A percentile compares a stretch with the other conserved stretches of the same genome.
phyloP scores from a whole-genome alignment of 2,113 vertebrate genomes.

The Scophthalmus maximus region DNA sequence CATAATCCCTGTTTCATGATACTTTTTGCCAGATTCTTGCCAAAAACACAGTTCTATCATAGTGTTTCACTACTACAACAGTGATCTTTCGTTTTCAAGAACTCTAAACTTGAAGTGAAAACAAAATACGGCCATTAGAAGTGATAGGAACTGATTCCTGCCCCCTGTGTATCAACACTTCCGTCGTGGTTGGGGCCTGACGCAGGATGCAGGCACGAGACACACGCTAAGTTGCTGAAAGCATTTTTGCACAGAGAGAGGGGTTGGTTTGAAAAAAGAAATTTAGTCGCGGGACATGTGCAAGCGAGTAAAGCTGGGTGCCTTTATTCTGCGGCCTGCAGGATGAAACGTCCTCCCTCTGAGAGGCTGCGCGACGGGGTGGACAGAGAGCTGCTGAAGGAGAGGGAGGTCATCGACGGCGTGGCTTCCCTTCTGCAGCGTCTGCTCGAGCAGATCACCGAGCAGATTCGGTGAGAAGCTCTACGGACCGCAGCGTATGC shows the following conservation, averaged over 20 bases:
- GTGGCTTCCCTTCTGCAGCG: slow-evolving; percentile 82
- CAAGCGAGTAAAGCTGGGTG: neutral
- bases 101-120: neutral
- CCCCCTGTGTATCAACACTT: too few species aligned
- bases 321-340: slow-evolving; percentile 58
- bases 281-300: neutral
- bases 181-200: neutral
- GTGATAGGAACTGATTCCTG: too few species aligned
- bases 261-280: neutral
- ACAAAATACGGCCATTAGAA: too few species aligned
- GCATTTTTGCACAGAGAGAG: too few species aligned
- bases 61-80: neutral
- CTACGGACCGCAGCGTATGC: too few species aligned
- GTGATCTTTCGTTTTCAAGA: neutral
- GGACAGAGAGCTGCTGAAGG: slow-evolving; percentile 87
- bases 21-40: too few species aligned
- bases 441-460: slow-evolving; percentile 85
- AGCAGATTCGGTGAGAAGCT: slow-evolving; percentile 89
- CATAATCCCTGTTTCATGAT: too few species aligned
- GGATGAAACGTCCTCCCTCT: slow-evolving; percentile 83
- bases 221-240: neutral
- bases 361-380: slow-evolving; percentile 88
- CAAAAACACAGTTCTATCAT: too few species aligned
- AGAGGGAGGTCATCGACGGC: slow-evolving; percentile 83
- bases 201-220: neutral